Evolutionary conservation across 2,888 invertebrate genomes (phyloP).

Genomic region (Cerastis rubricosa): DNA sequence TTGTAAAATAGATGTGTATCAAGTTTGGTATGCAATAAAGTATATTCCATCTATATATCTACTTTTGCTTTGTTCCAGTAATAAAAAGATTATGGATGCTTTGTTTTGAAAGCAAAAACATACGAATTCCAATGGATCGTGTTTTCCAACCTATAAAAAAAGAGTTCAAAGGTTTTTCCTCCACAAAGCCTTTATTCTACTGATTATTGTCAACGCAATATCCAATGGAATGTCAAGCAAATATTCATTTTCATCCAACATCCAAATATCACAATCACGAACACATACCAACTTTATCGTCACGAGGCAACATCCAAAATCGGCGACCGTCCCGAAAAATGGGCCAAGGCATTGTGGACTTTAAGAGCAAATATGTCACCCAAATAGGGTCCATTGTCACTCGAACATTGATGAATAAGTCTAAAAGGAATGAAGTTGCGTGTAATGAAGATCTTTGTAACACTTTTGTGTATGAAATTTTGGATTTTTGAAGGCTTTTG

Average conservation of each 20-base stretch:
- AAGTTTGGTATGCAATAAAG: too few relatives aligned
- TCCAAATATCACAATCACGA: conserved; percentile 41
- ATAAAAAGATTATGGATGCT: background rate
- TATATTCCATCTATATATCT: too few relatives aligned
- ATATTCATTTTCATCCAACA: conserved; percentile 36
- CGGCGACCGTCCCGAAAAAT: conserved; percentile 40
- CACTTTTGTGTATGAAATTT: conserved; percentile 31
- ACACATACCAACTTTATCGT: conserved; percentile 45
- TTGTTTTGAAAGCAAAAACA: background rate
- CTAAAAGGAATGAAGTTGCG: conserved; percentile 48
- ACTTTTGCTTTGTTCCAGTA: background rate
- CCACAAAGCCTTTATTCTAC: conserved; percentile 7
- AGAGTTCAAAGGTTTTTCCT: background rate
- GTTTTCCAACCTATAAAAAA: background rate
- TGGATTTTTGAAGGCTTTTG: conserved; percentile 36
- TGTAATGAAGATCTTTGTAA: conserved; percentile 52
- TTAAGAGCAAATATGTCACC: conserved; percentile 61
- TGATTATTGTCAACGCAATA: conserved; percentile 34
- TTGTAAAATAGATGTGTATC: too few relatives aligned
- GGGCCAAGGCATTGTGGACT: conserved; percentile 48
- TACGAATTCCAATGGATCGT: background rate
- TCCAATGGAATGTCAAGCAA: conserved; percentile 30
- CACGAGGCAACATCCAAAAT: conserved; percentile 21
- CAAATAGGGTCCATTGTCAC: conserved; percentile 57
- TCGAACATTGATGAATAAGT: conserved; percentile 57